Base-by-base conservation (phyloP, 2,888 invertebrate species). In the Lithophane ornitopus region DNA sequence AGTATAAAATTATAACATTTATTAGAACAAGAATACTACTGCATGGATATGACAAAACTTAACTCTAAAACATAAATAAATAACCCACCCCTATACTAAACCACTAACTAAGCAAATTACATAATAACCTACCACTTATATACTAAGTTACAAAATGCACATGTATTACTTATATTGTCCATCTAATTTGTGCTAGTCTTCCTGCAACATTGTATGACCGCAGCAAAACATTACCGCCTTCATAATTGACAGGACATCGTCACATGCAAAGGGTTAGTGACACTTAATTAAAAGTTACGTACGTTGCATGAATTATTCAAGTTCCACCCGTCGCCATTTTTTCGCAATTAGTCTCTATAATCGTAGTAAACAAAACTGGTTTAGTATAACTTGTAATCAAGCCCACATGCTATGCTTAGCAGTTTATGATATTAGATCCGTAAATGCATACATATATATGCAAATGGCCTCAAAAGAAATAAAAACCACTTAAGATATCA, bases 241-340 rank as follows among this genome's bases (percentile, higher is more conserved):
- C 72, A 71, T 79, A 84, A 79, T 87, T 74, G 81, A 81, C 85
- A 63, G 62, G 62, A 79, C 70, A 76, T 80, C 70, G 70, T 73
- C 78, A 66, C 84, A 78, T 76, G 81, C 74, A 76, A 71, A 80
- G 70, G 84, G 83, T 79, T 73, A 74, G 41, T 78, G 80, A 78
- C 85, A 82, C 78, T 63, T 76, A 78, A 87, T 86, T 85, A 85
- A 69, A 79, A 74, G 44, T 75, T 68, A 73, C 74, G 70, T 67
- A 67, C 70, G 44, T 66, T 63, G 19, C 12, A 85, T 85, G 79
- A 74, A 84, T 85, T 68, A 82, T 84, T 84, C 83, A 85, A 70
- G 75, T 85, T 74, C 78, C 54, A 71, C 69, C n/a, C 67, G 70
- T 49, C 61, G 82, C 78, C 61, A 72, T 82, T 82, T 82, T 85